A percentile compares a stretch with the other conserved stretches of the same genome.
These are phyloP conservation scores for Rana temporaria DNA, from an alignment of 2,113 vertebrate species.

Conservation along the genomic window DNA sequence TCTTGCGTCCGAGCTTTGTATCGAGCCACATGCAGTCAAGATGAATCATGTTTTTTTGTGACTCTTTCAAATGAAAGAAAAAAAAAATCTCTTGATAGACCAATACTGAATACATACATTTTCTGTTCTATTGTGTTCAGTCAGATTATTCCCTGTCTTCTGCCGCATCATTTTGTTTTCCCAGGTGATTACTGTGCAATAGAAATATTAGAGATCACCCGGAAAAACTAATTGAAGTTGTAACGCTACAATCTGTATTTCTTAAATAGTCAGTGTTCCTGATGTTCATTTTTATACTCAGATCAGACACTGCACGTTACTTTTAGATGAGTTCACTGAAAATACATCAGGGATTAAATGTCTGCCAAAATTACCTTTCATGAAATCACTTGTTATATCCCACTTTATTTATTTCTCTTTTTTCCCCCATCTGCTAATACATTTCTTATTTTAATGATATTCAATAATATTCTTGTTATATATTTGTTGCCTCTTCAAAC, in stretches of 20 bases:
- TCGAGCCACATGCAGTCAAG: constrained; percentile 51
- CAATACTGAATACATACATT: constrained; percentile 52
- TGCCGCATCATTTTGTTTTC: constrained; percentile 19
- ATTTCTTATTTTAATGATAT: constrained; percentile 44
- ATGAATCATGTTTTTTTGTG: constrained; percentile 50
- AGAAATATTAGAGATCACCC: constrained; percentile 54
- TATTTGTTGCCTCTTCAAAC: constrained; percentile 39
- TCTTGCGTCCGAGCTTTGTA: constrained; percentile 46
- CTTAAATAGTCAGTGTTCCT: constrained; percentile 46
- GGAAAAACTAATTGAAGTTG: constrained; percentile 53
- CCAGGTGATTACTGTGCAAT: constrained; percentile 45
- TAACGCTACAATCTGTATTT: constrained; percentile 49
- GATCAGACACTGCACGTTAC: constrained; percentile 50
- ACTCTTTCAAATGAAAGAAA: constrained; percentile 44
- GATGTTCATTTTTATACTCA: constrained; percentile 44
- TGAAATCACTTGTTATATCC: constrained; percentile 44
- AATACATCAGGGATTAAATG: constrained; percentile 47
- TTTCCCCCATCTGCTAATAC: constrained; percentile 44
- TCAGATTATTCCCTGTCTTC: constrained; percentile 55
- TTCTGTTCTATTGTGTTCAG: constrained; percentile 52
- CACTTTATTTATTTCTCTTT: constrained; percentile 42
- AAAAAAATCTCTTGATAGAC: constrained; percentile 57
- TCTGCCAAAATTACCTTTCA: constrained; percentile 51
- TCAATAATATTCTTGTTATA: constrained; percentile 40
- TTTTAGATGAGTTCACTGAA: constrained; percentile 33